Evolutionary conservation across 2,888 invertebrate genomes (phyloP).

Genomic region (Tipula helvola): DNA sequence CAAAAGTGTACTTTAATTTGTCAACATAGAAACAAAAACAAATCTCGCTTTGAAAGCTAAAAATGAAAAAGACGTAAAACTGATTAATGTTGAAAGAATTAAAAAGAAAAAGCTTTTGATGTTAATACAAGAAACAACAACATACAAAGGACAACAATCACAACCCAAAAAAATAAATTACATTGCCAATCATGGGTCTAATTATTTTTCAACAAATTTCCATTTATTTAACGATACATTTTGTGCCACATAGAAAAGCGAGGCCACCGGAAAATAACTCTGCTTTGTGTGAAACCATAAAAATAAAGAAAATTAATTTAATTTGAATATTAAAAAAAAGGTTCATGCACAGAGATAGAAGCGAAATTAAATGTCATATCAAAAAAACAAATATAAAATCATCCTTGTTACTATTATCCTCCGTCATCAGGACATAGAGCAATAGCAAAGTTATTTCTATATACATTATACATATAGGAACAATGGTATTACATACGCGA

Average conservation of each 20-base stretch:
- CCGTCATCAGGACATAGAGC: too few relatives aligned
- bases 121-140: background rate
- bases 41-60: background rate
- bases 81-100: background rate
- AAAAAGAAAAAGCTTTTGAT: background rate
- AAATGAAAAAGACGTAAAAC: background rate
- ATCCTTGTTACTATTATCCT: background rate
- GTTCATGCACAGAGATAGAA: background rate
- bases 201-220: background rate
- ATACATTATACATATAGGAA: background rate
- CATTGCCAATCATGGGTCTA: background rate
- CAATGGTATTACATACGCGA: background rate
- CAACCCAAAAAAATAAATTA: background rate
- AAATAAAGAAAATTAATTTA: background rate
- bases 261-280: background rate
- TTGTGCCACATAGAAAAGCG: background rate
- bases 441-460: too few relatives aligned
- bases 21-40: too few relatives aligned
- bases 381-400: background rate
- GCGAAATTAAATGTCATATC: background rate
- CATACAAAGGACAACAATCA: background rate
- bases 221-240: background rate
- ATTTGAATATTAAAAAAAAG: background rate
- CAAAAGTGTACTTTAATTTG: too few relatives aligned
- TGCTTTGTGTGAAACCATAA: background rate